Evolutionary conservation across 1,140 invertebrate genomes (phyloP).

Genomic region (Hylyphantes graminicola): DNA sequence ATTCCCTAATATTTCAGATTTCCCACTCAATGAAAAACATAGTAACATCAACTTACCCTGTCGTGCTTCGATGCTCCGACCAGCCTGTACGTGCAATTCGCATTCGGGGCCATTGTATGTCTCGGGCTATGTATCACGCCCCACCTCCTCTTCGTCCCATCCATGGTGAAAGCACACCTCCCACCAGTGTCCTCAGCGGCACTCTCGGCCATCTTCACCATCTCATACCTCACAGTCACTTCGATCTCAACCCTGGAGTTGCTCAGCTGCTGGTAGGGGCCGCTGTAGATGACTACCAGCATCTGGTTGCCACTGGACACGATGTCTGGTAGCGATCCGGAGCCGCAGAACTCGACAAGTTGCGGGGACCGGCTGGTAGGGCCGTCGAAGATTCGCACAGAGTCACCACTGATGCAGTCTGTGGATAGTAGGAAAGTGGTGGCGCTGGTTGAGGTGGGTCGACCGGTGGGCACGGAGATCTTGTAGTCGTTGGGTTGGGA

Average conservation of each 20-base stretch:
- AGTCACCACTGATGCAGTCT: slow-evolving; percentile 80
- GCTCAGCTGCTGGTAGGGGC: slow-evolving; percentile 86
- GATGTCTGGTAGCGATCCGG: slow-evolving; percentile 83
- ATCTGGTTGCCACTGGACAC: slow-evolving; percentile 83
- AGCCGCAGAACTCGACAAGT: slow-evolving; percentile 88
- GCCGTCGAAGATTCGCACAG: slow-evolving; percentile 88
- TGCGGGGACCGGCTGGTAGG: slow-evolving; percentile 88
- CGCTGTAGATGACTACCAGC: slow-evolving; percentile 88
- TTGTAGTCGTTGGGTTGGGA: slow-evolving; percentile 63
- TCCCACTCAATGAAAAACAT: background rate
- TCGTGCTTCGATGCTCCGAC: slow-evolving; percentile 78
- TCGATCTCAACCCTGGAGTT: slow-evolving; percentile 80
- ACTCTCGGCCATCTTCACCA: slow-evolving; percentile 50
- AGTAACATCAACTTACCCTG: slow-evolving; percentile 68
- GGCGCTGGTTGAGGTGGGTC: slow-evolving; percentile 21
- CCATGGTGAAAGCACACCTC: slow-evolving; percentile 85
- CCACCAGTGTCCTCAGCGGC: slow-evolving; percentile 62
- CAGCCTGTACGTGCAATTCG: slow-evolving; percentile 86
- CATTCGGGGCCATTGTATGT: slow-evolving; percentile 85
- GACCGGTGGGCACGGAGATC: slow-evolving; percentile 61
- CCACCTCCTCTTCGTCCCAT: slow-evolving; percentile 77
- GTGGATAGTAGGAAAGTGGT: slow-evolving; percentile 72
- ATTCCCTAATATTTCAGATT: no score
- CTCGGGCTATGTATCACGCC: slow-evolving; percentile 82
- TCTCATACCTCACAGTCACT: slow-evolving; percentile 81